Evolutionary conservation across 2,888 invertebrate genomes (phyloP).

Genomic region (Coronaproctus castanopsis): DNA sequence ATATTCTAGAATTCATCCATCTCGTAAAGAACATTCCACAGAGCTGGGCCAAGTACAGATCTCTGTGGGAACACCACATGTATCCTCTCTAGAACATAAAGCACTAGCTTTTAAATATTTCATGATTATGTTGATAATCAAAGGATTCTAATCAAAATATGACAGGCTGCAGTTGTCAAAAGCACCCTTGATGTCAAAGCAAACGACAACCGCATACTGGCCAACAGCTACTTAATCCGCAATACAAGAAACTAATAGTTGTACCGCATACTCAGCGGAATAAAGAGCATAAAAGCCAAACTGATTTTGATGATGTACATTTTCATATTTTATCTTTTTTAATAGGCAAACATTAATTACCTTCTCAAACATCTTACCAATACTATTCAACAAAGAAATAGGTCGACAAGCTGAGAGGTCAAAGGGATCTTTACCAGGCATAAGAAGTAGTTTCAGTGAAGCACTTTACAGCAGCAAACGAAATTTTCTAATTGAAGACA

Average conservation of each 20-base stretch:
- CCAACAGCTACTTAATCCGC: too few relatives aligned
- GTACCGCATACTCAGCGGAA: too few relatives aligned
- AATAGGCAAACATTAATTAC: neutral
- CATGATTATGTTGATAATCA: neutral
- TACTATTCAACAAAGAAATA: neutral
- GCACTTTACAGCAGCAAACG: too few relatives aligned
- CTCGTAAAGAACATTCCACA: neutral
- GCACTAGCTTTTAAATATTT: neutral
- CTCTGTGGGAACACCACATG: neutral
- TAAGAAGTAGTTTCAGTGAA: too few relatives aligned
- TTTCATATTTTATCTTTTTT: neutral
- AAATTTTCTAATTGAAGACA: too few relatives aligned
- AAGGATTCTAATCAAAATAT: too few relatives aligned
- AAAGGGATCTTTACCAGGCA: too few relatives aligned
- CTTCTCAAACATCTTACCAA: neutral
- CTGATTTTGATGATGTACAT: neutral
- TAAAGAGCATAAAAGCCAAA: neutral
- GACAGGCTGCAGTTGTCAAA: too few relatives aligned
- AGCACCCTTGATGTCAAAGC: neutral
- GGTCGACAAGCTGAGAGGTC: neutral
- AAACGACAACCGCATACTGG: neutral
- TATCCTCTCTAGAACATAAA: neutral
- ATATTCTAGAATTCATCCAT: too few relatives aligned
- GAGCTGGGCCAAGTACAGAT: neutral
- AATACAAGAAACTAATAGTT: too few relatives aligned